These are phyloP conservation scores for Arenaria interpres DNA, from an alignment of 2,113 vertebrate species.

Conservation along the genomic window DNA sequence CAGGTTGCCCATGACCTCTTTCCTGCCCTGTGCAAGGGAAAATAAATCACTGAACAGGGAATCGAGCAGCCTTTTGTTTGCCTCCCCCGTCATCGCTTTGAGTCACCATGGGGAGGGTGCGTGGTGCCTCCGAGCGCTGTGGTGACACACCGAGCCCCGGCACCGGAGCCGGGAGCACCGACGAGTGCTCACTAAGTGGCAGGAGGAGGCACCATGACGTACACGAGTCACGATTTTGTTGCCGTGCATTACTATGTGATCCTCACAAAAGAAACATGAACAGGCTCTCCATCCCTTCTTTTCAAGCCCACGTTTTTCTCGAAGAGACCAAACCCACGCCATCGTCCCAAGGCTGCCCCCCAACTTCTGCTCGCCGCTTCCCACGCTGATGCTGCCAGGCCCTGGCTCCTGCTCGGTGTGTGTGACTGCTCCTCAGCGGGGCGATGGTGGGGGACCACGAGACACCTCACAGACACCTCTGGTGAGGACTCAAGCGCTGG, in stretches of 20 bases:
- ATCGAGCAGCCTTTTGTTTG: background rate
- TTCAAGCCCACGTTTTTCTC: background rate
- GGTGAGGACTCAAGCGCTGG: background rate
- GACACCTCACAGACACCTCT: background rate
- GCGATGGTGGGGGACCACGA: accelerated
- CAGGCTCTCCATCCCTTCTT: background rate
- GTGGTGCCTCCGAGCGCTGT: background rate
- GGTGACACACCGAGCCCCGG: background rate
- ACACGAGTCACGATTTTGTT: background rate
- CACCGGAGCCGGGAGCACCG: background rate
- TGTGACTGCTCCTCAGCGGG: accelerated
- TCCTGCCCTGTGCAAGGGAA: background rate
- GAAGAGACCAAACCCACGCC: background rate
- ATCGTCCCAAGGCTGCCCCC: background rate
- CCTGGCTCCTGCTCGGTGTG: accelerated
- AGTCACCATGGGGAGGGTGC: background rate
- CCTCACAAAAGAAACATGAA: background rate
- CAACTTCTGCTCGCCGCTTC: background rate
- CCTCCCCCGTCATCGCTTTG: background rate
- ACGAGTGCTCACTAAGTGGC: background rate
- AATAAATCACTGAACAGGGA: background rate
- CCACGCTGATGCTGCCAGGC: accelerated
- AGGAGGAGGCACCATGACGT: background rate
- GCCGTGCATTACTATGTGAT: background rate
- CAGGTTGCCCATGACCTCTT: background rate